phyloP scores from a whole-genome alignment of 2,113 vertebrate genomes.

The Crotalus helleri region DNA sequence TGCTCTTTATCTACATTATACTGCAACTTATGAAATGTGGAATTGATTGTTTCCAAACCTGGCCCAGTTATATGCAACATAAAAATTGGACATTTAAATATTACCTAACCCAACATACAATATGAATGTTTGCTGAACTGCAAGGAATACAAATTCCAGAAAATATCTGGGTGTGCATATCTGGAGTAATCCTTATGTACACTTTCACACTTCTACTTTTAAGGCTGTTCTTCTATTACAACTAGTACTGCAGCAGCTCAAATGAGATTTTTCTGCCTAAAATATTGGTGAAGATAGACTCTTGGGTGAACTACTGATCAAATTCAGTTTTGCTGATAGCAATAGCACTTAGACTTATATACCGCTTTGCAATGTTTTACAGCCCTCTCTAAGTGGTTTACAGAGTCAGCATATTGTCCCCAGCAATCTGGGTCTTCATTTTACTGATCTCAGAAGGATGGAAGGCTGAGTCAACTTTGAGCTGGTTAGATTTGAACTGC shows the following conservation, averaged over 20 bases:
- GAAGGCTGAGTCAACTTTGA: too few relatives aligned
- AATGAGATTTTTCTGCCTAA: background rate
- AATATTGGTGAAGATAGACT: background rate
- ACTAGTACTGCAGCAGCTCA: background rate
- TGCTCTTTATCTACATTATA: background rate
- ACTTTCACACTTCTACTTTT: background rate
- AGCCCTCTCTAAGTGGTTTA: too few relatives aligned
- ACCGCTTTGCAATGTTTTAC: too few relatives aligned
- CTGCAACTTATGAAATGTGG: background rate
- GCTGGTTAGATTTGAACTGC: too few relatives aligned
- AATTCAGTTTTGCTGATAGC: background rate
- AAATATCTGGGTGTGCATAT: background rate
- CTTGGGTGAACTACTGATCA: background rate
- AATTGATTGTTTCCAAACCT: background rate
- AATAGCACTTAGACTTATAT: too few relatives aligned
- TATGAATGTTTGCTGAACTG: background rate
- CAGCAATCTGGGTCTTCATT: too few relatives aligned
- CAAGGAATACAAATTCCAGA: background rate
- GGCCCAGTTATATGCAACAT: background rate
- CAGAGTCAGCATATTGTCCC: too few relatives aligned
- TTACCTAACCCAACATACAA: background rate
- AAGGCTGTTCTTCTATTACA: background rate
- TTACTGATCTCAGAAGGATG: too few relatives aligned
- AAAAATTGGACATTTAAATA: background rate
- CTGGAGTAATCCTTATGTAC: background rate